phyloP scores from a whole-genome alignment of 2,113 vertebrate species.

The Cygnus atratus region DNA sequence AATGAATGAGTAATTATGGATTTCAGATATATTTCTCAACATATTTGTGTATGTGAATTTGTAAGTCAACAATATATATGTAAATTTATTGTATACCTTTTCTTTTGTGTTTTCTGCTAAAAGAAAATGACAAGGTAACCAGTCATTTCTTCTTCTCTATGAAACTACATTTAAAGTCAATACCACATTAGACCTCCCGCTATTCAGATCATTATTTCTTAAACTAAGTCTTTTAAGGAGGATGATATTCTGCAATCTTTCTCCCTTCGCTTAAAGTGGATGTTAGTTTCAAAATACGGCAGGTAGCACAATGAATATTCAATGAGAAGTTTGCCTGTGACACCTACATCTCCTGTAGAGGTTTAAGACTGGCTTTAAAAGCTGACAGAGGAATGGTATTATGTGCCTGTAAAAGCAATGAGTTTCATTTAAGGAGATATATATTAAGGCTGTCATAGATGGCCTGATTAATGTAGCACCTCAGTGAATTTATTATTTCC shows the following conservation, averaged over 20 bases:
- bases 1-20: neutral
- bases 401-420: constrained; percentile 51
- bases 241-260: neutral
- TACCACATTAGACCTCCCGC: neutral
- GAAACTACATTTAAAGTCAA: neutral
- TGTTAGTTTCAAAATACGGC: constrained; percentile 29
- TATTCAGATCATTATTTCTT: constrained; percentile 25
- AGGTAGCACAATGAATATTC: constrained; percentile 49
- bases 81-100: neutral
- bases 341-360: constrained; percentile 17
- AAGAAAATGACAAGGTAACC: neutral
- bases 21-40: neutral
- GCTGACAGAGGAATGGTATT: constrained; percentile 35
- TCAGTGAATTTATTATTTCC: constrained; percentile 60
- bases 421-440: constrained; percentile 59
- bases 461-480: constrained; percentile 48
- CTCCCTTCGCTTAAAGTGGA: neutral
- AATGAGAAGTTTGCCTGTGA: constrained; percentile 30
- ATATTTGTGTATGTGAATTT: neutral
- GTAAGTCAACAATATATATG: neutral
- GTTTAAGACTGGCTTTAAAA: constrained; percentile 45
- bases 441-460: constrained; percentile 41
- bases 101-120: neutral
- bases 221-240: neutral
- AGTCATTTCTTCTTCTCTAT: neutral